A percentile compares a stretch with the other conserved stretches of the same genome.
Conservation (phyloP, 2,888 invertebrate species). For the Apamea anceps region DNA sequence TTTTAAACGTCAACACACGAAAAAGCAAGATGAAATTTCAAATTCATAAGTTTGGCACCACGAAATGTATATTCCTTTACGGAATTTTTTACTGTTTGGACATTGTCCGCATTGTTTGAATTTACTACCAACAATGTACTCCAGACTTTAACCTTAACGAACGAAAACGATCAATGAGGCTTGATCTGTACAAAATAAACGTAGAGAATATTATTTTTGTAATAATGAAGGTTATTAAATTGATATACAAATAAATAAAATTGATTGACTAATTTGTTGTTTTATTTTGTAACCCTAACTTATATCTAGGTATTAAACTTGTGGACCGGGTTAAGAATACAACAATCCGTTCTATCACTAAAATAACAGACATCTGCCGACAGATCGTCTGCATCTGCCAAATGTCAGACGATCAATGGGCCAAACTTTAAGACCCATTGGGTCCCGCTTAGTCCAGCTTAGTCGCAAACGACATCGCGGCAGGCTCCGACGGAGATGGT, state of each 20-base stretch:
- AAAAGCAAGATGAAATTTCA: constrained; percentile 16
- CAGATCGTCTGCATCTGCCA: too few species aligned
- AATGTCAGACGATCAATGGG: too few species aligned
- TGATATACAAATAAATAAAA: constrained; percentile 71
- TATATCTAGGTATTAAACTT: too few species aligned
- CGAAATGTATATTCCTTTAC: neutral
- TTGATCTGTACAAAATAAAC: constrained; percentile 76
- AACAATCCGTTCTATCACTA: neutral
- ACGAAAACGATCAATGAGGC: constrained; percentile 64
- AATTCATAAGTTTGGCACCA: neutral
- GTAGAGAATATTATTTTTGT: constrained; percentile 78
- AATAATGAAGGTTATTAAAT: constrained; percentile 69
- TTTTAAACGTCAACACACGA: neutral
- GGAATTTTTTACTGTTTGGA: neutral
- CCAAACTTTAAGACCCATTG: too few species aligned
- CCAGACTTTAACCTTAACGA: constrained; percentile 11
- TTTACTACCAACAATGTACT: neutral
- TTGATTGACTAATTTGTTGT: constrained; percentile 59
- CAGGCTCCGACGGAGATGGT: too few species aligned
- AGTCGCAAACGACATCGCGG: too few species aligned
- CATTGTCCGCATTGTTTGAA: neutral
- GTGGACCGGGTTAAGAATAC: too few species aligned
- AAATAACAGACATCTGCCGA: too few species aligned
- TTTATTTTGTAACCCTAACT: constrained; percentile 50
- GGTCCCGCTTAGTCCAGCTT: too few species aligned